Evolutionary conservation across 2,797 vertebrate species (phyloP).

Genomic region (Cyclura pinguis): DNA sequence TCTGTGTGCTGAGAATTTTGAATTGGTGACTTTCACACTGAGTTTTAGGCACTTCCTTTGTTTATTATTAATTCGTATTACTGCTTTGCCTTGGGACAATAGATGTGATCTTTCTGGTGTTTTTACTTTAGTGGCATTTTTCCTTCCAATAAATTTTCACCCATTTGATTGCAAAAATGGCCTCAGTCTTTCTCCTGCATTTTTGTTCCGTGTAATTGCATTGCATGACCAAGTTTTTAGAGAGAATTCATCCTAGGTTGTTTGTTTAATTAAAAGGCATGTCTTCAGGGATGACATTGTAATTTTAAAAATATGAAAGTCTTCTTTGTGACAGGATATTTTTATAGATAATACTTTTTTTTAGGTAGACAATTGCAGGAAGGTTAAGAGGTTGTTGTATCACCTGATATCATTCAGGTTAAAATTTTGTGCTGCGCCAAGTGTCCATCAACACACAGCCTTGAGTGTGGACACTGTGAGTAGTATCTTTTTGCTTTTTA

Average conservation of each 20-base stretch:
- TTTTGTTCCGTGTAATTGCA: not conserved
- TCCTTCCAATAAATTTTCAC: not conserved
- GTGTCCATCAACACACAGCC: too few relatives aligned
- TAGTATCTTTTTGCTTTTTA: too few relatives aligned
- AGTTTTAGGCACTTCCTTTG: not conserved
- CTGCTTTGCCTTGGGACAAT: not conserved
- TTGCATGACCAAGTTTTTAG: not conserved
- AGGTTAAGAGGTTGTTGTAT: not conserved
- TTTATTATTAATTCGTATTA: not conserved
- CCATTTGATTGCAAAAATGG: not conserved
- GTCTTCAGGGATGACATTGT: not conserved
- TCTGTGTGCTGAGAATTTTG: not conserved
- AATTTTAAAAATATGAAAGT: not conserved
- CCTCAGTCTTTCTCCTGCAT: not conserved
- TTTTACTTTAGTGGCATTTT: not conserved
- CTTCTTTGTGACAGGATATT: not conserved
- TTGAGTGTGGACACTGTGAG: too few relatives aligned
- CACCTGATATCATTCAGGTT: not conserved
- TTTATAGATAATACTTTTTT: not conserved
- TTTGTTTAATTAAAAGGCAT: not conserved
- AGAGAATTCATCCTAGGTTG: not conserved
- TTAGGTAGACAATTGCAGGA: not conserved
- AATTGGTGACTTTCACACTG: not conserved
- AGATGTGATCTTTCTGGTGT: not conserved
- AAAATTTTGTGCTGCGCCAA: not conserved